Percentiles rank a stretch among this genome's conserved stretches.
Conservation (phyloP, 1,140 invertebrate species). For the Vanessa atalanta region DNA sequence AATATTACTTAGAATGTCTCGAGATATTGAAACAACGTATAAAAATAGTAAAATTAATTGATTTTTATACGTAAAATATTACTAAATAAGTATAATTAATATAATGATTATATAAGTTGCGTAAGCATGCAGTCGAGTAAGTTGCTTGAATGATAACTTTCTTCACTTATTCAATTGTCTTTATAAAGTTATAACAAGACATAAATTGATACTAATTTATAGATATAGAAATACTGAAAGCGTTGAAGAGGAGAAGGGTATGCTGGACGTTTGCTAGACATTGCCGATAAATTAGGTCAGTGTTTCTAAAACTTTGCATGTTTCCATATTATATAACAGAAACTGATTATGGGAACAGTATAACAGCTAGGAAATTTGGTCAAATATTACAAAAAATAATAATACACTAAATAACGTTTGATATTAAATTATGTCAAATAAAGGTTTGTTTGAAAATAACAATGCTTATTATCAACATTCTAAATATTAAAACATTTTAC, state of each 20-base stretch:
- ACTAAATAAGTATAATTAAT: not conserved
- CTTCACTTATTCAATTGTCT: not conserved
- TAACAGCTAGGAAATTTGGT: too few species aligned
- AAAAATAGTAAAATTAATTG: not conserved
- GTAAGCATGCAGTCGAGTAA: not conserved
- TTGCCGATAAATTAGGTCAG: conserved; percentile 28
- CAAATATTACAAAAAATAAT: too few species aligned
- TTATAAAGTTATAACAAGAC: conserved; percentile 12
- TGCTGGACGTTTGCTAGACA: conserved; percentile 16
- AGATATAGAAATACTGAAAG: conserved; percentile 8
- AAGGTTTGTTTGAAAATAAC: too few species aligned
- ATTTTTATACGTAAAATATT: not conserved
- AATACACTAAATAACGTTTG: too few species aligned
- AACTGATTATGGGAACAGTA: too few species aligned
- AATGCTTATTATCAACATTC: too few species aligned
- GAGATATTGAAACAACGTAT: too few species aligned
- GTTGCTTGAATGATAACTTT: not conserved
- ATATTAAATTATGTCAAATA: too few species aligned
- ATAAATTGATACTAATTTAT: conserved; percentile 5
- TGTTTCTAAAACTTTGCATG: conserved; percentile 26
- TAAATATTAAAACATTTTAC: too few species aligned
- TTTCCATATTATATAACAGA: too few species aligned
- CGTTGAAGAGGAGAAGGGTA: conserved; percentile 23
- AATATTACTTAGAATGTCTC: too few species aligned
- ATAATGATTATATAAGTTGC: not conserved